Base-by-base conservation (phyloP, 2,888 invertebrate species). In the Melangyna quadrimaculata region DNA sequence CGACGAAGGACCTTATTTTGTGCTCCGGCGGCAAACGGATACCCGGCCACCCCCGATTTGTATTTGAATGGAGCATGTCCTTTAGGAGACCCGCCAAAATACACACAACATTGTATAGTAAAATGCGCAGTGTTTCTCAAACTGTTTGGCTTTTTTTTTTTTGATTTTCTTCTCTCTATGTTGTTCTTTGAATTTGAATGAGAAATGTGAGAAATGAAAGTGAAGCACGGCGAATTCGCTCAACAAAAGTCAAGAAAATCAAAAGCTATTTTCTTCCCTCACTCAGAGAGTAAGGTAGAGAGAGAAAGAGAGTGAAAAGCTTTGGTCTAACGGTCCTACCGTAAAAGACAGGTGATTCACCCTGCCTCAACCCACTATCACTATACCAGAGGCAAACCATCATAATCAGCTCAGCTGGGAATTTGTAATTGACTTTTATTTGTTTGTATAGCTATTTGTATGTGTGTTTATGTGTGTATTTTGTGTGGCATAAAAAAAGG, bases 21-120 rank as follows among this genome's bases (percentile, higher is more conserved):
- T 59, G 77, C 70, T 70, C 51, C 51, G 74, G 45, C 65, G 65
- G 67, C 67, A 51, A 67, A 51, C 57, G 74, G 65, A 74, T 70
- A 45, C 57, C 70, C 67, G 57, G 35, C 67, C 57, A 57, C 61
- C 63, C 77, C 72, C 57, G 29, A 75, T 74, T 48, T 77, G 71
- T 70, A 29, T 72, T 59, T 61, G 75, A 72, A 73, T 73, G 72
- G 86, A 86, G 86, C 86, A 86, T 80, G 86, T 77, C 81, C 81
- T 77, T 80, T 81, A 69, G 32, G 43, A 70, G 35, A 78, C 61
- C 86, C 86, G 86, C 86, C 86, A 86, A 86, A 84, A 65, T 65
- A 80, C 71, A 61, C 59, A 84, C 72, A 69, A 67, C 61, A 55
- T 29, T 63, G 22, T 51, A 37, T 67, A 17, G 43, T 24, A 14